Evolutionary conservation across 2,888 invertebrate genomes (phyloP).

Genomic region (Scaptomyza parva): DNA sequence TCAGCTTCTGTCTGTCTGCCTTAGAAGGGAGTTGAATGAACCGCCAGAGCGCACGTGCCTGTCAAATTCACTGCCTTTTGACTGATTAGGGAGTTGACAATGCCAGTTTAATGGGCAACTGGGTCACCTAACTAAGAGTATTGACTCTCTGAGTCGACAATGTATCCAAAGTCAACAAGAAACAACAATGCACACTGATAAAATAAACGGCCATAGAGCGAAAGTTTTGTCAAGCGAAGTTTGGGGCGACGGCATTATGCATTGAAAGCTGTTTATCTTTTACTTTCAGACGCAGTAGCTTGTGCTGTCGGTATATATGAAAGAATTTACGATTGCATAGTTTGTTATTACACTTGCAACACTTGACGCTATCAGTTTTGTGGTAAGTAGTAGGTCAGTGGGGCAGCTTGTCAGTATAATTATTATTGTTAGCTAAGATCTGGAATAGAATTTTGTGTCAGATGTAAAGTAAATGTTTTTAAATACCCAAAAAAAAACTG

Average conservation of each 20-base stretch:
- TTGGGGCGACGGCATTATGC: slow-evolving; percentile 6
- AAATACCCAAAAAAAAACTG: no score
- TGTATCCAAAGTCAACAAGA: slow-evolving; percentile 57
- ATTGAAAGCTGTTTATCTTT: slow-evolving; percentile 42
- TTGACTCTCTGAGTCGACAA: slow-evolving; percentile 28
- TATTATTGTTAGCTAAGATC: slow-evolving; percentile 32
- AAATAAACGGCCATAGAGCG: slow-evolving; percentile 14
- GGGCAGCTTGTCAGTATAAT: slow-evolving; percentile 37
- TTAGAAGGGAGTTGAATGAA: slow-evolving; percentile 52
- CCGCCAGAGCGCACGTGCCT: slow-evolving; percentile 20
- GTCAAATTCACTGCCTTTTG: slow-evolving; percentile 38
- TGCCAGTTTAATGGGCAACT: slow-evolving; percentile 36
- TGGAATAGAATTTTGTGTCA: slow-evolving; percentile 16
- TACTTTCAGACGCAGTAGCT: not conserved
- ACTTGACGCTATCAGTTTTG: slow-evolving; percentile 36
- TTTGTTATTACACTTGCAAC: slow-evolving; percentile 10
- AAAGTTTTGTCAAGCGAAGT: slow-evolving; percentile 1
- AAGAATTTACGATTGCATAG: slow-evolving; percentile 38
- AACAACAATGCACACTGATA: slow-evolving; percentile 40
- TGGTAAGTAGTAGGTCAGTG: slow-evolving; percentile 47
- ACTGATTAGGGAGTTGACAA: slow-evolving; percentile 62
- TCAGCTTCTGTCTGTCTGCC: slow-evolving; percentile 42
- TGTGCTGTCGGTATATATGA: slow-evolving; percentile 47
- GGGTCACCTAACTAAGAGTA: slow-evolving; percentile 55
- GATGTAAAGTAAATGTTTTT: no score